phyloP scores from a whole-genome alignment of 2,797 vertebrate species.

The Spinus olivaceus region DNA sequence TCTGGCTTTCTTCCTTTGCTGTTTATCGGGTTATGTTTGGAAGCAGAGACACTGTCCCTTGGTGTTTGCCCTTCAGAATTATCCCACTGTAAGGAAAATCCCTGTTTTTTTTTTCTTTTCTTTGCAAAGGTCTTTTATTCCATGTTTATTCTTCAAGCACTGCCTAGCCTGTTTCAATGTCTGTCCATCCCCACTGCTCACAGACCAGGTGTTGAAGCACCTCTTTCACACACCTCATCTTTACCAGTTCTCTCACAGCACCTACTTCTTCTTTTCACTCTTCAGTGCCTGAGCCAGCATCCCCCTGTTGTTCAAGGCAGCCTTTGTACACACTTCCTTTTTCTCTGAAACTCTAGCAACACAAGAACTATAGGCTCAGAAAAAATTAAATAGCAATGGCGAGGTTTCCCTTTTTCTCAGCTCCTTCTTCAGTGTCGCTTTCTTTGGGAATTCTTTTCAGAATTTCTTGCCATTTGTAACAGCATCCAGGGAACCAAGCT shows the following conservation, averaged over 20 bases:
- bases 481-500: not conserved
- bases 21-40: not conserved
- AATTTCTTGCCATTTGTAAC: conserved; percentile 6
- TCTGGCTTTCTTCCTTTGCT: not conserved
- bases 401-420: not conserved
- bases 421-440: not conserved
- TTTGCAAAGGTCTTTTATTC: not conserved
- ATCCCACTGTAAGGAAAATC: not conserved
- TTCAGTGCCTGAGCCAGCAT: conserved; percentile 10
- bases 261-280: conserved; percentile 55
- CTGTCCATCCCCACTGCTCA: not conserved
- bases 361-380: not conserved
- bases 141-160: not conserved
- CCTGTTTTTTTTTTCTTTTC: not conserved
- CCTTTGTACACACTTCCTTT: conserved; percentile 44
- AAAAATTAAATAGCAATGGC: not conserved
- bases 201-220: not conserved
- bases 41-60: not conserved
- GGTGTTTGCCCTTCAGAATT: not conserved
- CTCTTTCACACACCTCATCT: not conserved
- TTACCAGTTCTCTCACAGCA: not conserved
- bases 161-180: not conserved
- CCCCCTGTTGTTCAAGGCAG: conserved; percentile 20
- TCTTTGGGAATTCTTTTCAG: conserved; percentile 11
- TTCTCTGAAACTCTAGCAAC: conserved; percentile 13